Base-by-base conservation (phyloP, 2,888 invertebrate genomes). In the Chrysodeixis includens region DNA sequence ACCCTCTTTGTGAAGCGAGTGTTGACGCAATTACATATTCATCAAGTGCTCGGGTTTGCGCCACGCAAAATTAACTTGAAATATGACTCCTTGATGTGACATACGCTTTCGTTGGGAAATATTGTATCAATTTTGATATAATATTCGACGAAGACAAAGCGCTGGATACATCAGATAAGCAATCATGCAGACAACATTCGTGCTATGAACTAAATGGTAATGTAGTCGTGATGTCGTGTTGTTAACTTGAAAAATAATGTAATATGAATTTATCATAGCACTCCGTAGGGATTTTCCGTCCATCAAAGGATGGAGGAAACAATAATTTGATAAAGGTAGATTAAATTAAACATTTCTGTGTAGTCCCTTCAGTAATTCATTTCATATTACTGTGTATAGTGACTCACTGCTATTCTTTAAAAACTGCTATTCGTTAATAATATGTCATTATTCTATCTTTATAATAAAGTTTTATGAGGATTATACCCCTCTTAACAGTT, bases 21-120 rank as follows among this genome's bases (percentile, higher is more conserved):
- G 83, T 83, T 81, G 85, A 84, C 79, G 71, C 74, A 78, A 82
- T 88, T 88, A 83, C 84, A 88, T 90, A 90, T 90, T 90, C 88
- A 91, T 86, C 79, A 82, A 79, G 69, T 72, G 69, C 68, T 75
- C 68, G 66, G 66, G 69, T 70, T 70, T 67, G 77, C 82, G 84
- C 86, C 83, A 82, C 76, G 79, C 74, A 58, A 79, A 82, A 84
- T 87, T 83, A 84, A 83, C 79, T 81, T 83, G 69, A 84, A 74
- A 70, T 66, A 73, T 71, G 69, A 72, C 77, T 79, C 74, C 71
- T 76, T 69, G 62, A 76, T 74, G 64, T 77, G 77, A 76, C 79
- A 82, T 72, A 78, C 61, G 66, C 10, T 49, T 75, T 73, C 69
- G 59, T 68, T 57, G 62, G 53, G 9, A 20, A 44, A 59, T 40